Percentiles rank a stretch among this genome's conserved stretches.
phyloP scores from a whole-genome alignment of 1,140 invertebrate species.

The Drosophila albomicans region DNA sequence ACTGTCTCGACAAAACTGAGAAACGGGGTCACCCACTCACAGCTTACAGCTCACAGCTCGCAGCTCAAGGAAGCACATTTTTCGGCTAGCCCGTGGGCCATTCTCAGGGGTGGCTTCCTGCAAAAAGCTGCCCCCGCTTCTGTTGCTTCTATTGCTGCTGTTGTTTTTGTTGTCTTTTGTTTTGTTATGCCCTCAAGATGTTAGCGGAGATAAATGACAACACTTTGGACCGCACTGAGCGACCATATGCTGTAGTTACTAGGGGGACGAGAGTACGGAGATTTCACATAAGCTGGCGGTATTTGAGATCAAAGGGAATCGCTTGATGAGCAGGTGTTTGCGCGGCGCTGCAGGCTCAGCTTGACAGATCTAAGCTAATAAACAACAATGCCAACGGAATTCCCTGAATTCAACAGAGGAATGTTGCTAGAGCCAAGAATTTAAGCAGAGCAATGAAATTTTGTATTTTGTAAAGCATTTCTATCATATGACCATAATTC shows the following conservation, averaged over 20 bases:
- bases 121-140: constrained; percentile 33
- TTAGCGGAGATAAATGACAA: constrained; percentile 78
- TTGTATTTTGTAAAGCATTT: not conserved
- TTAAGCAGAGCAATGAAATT: not conserved
- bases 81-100: constrained; percentile 50
- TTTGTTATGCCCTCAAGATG: constrained; percentile 70
- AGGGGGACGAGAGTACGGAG: not conserved
- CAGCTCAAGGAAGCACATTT: constrained; percentile 51
- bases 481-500: too few species aligned
- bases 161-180: constrained; percentile 39
- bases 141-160: constrained; percentile 7
- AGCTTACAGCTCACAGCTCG: too few species aligned
- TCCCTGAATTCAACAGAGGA: not conserved
- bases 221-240: constrained; percentile 48
- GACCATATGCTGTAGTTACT: constrained; percentile 12
- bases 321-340: constrained; percentile 48
- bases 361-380: constrained; percentile 61
- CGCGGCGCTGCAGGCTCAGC: constrained; percentile 10
- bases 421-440: not conserved
- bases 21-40: constrained; percentile 74
- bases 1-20: constrained; percentile 56
- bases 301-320: constrained; percentile 65
- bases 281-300: constrained; percentile 44
- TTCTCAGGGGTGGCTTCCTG: constrained; percentile 19
- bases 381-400: constrained; percentile 31